Conservation (phyloP, 2,113 vertebrate genomes). For the Zootoca vivipara region DNA sequence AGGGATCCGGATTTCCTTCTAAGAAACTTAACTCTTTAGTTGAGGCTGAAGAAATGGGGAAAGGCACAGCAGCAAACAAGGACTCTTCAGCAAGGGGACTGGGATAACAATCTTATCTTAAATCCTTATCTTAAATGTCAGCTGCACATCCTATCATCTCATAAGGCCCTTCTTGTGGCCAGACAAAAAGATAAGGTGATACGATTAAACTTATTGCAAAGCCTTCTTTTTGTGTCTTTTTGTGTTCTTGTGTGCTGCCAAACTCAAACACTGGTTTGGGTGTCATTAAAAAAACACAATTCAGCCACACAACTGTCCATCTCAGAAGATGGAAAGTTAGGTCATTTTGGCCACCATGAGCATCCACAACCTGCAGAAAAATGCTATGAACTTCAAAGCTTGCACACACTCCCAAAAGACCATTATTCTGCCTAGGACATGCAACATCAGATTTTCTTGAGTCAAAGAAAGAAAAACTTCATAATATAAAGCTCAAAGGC, state of each 20-base stretch:
- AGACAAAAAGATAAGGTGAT: background rate
- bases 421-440: background rate
- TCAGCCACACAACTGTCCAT: background rate
- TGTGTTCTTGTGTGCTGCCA: background rate
- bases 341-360: background rate
- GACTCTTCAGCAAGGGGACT: background rate
- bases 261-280: background rate
- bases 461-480: background rate
- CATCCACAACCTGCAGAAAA: background rate
- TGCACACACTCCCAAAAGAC: background rate
- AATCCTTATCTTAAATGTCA: conserved; percentile 43
- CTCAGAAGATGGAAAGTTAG: background rate
- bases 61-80: background rate
- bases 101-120: background rate
- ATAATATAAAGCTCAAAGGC: background rate
- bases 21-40: conserved; percentile 11
- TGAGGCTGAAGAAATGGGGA: background rate
- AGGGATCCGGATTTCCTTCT: conserved; percentile 3
- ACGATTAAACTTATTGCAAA: background rate
- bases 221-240: no score
- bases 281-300: background rate
- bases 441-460: background rate
- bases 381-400: background rate
- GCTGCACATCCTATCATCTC: conserved; percentile 12
- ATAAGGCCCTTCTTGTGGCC: conserved; percentile 42